phyloP scores from a whole-genome alignment of 2,113 vertebrate species.

The Alectura lathami region DNA sequence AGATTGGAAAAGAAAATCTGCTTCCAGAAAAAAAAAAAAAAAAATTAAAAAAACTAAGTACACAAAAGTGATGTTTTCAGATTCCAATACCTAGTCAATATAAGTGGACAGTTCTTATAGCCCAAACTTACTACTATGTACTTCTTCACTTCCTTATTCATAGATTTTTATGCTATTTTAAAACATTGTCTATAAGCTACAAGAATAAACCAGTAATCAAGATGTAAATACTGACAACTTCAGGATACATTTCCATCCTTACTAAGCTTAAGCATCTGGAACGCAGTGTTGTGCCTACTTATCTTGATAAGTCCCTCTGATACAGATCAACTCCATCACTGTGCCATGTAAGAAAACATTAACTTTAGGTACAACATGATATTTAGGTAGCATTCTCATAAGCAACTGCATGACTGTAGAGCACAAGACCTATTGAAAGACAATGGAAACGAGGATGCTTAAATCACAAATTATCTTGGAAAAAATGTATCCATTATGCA shows the following conservation, averaged over 20 bases:
- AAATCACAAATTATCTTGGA: background rate
- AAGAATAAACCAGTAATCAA: background rate
- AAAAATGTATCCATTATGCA: background rate
- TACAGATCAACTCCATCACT: accelerated
- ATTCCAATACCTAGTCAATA: background rate
- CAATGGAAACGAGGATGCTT: background rate
- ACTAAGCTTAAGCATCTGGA: background rate
- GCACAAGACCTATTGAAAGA: background rate
- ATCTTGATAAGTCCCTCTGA: background rate
- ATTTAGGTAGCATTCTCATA: background rate
- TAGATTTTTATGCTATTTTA: background rate
- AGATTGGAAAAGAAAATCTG: background rate
- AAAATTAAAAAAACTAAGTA: background rate
- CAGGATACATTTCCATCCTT: background rate
- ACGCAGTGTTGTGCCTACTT: background rate
- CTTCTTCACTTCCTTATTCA: background rate
- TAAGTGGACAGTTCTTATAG: background rate
- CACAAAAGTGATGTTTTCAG: background rate
- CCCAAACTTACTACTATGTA: background rate
- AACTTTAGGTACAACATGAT: background rate
- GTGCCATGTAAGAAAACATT: background rate
- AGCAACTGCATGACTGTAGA: background rate
- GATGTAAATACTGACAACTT: background rate
- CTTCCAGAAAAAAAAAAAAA: background rate
- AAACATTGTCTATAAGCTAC: background rate